Base-by-base conservation (phyloP, 2,888 invertebrate genomes). In the Margaritifera margaritifera region DNA sequence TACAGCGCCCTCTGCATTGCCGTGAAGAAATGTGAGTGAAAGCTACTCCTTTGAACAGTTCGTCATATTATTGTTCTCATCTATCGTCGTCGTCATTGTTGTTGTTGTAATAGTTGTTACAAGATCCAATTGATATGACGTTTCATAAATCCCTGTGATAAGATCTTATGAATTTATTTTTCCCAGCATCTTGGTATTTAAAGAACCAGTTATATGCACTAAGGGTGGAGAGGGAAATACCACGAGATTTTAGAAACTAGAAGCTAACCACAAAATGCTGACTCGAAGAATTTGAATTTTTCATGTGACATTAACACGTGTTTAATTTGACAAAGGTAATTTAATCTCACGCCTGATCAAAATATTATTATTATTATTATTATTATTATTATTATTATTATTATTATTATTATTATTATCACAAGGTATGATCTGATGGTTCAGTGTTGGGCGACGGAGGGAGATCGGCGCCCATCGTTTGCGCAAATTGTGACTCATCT, bases 1-100 rank as follows among this genome's bases (percentile, higher is more conserved):
- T 98, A 68, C 96, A 96, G 85, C 96, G 97, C 85, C 97, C 97
- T 0, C 96, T 96, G 81, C 97, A 97, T 86, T 98, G 97, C 89
- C 93, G 95, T 57, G 92, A 97, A 19, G 97, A 97, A 89, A 92
- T 97, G 80, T 87, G 71, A 79, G 87, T 83, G 62, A 15, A 42
- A 42, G 15, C 15, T 15, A 15, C 11, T 15, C 15, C 15, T 42
- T 42, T 1, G 2, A 42, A 42, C 42, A 42, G 42, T 42, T 42
- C 42, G 42, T n/a, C n/a, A n/a, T n/a, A n/a, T 18, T 53, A 18
- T 53, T 18, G 20, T 53, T 53, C 53, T 53, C 53, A 53, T 15
- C 53, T 18, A 53, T 18, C 20, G 20, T 55, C 8, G 55, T 8
- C 24, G 3, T 55, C 20, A 22, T n/a, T 55, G n/a, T 55, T 22